phyloP scores from a whole-genome alignment of 2,113 vertebrate genomes.

The Chlamydotis undulata region DNA sequence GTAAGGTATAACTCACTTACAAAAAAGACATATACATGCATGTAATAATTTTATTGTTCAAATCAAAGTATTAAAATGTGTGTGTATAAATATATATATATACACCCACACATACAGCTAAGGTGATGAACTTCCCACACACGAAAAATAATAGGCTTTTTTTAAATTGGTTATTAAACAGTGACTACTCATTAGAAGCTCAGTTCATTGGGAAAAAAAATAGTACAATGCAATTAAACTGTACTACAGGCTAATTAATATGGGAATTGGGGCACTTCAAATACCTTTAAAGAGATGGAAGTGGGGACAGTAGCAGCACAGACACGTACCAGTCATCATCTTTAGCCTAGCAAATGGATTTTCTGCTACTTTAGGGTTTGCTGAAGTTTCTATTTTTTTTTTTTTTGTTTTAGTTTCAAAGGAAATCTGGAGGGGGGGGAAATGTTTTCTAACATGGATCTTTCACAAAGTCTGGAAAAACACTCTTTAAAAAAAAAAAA shows the following conservation, averaged over 20 bases:
- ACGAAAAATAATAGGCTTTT: background rate
- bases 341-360: background rate
- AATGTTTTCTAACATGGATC: background rate
- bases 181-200: conserved; percentile 33
- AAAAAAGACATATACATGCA: background rate
- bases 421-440: background rate
- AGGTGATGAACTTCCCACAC: background rate
- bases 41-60: background rate
- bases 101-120: background rate
- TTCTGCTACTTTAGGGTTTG: background rate
- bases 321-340: background rate
- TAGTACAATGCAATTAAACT: conserved; percentile 5
- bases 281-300: background rate
- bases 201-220: background rate
- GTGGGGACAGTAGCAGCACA: background rate
- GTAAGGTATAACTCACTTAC: background rate
- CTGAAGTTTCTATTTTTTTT: background rate
- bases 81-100: background rate
- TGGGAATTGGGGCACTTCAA: conserved; percentile 30
- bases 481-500: background rate
- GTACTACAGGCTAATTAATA: conserved; percentile 48
- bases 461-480: background rate
- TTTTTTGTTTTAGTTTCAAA: background rate
- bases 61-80: background rate
- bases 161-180: conserved; percentile 20